Conservation (phyloP, 2,888 invertebrate species). For the Sinotaia quadrata region DNA sequence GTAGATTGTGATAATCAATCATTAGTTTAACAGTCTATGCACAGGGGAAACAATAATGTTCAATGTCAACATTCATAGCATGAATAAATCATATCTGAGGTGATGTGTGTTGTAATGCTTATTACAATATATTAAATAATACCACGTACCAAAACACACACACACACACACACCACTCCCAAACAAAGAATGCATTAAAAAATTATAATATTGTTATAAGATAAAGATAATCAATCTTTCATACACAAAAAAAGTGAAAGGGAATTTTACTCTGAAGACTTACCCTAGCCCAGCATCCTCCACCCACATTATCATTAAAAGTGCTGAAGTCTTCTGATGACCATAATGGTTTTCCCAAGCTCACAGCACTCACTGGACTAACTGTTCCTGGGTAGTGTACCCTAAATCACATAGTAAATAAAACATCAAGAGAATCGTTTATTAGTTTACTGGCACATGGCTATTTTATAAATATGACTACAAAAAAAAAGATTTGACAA, state of each 20-base stretch:
- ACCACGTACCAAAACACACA: background rate
- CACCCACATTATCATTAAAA: conserved; percentile 66
- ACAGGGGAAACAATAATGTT: too few species aligned
- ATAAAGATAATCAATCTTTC: too few species aligned
- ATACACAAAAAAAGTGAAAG: too few species aligned
- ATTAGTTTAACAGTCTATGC: too few species aligned
- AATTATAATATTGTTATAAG: too few species aligned
- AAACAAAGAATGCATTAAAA: too few species aligned
- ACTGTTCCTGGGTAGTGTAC: conserved; percentile 64
- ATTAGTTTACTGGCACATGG: background rate
- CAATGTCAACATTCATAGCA: too few species aligned
- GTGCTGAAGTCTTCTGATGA: conserved; percentile 72
- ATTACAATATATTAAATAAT: background rate
- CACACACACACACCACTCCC: conserved; percentile 1
- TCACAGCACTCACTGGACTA: conserved; percentile 47
- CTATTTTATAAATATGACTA: too few species aligned
- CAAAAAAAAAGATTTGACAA: too few species aligned
- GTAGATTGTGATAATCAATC: too few species aligned
- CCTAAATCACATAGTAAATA: conserved; percentile 34
- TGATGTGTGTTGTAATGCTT: background rate
- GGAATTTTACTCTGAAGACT: too few species aligned
- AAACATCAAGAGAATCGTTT: background rate
- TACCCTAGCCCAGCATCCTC: conserved; percentile 72
- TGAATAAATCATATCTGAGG: too few species aligned
- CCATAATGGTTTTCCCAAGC: conserved; percentile 68